Percentiles rank a stretch among this genome's conserved stretches.
Conservation (phyloP, 2,113 vertebrate species). For the Corvus cornix region DNA sequence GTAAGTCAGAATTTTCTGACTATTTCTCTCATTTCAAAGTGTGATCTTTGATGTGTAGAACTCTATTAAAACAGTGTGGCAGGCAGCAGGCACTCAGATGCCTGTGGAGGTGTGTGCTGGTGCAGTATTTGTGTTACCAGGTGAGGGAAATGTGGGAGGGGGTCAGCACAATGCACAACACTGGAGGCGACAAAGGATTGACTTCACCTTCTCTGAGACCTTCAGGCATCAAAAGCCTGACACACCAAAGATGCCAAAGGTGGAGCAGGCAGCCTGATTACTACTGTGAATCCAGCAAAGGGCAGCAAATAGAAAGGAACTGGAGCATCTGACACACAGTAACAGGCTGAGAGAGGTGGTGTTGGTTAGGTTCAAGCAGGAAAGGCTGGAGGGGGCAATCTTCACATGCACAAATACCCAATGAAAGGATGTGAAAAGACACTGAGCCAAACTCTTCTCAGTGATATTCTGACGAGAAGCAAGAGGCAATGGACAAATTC, state of each 20-base stretch:
- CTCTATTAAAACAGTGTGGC: background rate
- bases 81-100: background rate
- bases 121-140: background rate
- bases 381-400: background rate
- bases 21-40: background rate
- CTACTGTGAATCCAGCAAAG: background rate
- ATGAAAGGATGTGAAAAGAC: background rate
- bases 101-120: background rate
- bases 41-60: background rate
- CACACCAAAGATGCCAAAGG: background rate
- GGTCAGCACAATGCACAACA: background rate
- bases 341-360: background rate
- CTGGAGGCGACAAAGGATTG: background rate
- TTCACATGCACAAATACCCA: background rate
- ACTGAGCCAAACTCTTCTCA: background rate
- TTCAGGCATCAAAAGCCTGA: background rate
- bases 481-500: background rate
- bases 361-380: background rate
- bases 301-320: background rate
- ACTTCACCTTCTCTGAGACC: background rate
- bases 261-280: background rate
- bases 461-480: background rate
- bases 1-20: background rate
- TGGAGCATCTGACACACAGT: accelerated
- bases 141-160: background rate